Conservation (phyloP, 64 coral and sea anemone species). For the Pocillopora damicornis region DNA sequence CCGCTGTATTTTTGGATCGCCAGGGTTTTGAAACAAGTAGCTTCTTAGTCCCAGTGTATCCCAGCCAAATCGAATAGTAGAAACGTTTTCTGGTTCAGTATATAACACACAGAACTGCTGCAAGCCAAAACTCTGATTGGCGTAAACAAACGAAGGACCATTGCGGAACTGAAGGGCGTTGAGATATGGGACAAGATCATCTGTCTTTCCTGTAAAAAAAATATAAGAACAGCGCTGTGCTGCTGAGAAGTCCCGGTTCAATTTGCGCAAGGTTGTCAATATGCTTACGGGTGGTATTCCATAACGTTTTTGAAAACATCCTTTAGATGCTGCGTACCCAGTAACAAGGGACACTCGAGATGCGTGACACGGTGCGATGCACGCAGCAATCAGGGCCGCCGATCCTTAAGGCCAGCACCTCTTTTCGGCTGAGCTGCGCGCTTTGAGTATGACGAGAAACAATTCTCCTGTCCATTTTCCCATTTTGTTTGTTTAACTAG, state of each 20-base stretch:
- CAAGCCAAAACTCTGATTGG: slow-evolving; percentile 4
- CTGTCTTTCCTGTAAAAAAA: background rate
- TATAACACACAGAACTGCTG: slow-evolving; percentile 13
- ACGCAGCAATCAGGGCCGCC: too few species aligned
- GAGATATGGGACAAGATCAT: background rate
- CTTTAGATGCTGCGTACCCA: too few species aligned
- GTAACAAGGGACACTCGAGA: too few species aligned
- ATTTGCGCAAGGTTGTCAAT: background rate
- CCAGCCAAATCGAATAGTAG: slow-evolving; percentile 27
- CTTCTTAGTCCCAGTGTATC: background rate
- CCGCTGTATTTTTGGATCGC: background rate
- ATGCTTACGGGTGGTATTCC: background rate
- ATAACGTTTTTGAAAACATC: background rate
- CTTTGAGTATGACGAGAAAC: too few species aligned
- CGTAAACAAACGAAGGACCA: slow-evolving; percentile 38
- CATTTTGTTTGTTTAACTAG: too few species aligned
- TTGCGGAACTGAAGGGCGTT: slow-evolving; percentile 20
- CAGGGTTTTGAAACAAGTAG: slow-evolving; percentile 20
- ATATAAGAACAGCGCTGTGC: background rate
- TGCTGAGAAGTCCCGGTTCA: background rate
- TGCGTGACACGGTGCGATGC: too few species aligned
- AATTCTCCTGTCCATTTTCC: too few species aligned
- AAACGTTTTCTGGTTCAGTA: slow-evolving; percentile 36
- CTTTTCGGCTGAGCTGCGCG: too few species aligned
- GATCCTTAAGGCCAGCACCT: too few species aligned